These are phyloP conservation scores for Xylocopa sonorina DNA, from an alignment of 1,140 invertebrate genomes.

Conservation along the genomic window DNA sequence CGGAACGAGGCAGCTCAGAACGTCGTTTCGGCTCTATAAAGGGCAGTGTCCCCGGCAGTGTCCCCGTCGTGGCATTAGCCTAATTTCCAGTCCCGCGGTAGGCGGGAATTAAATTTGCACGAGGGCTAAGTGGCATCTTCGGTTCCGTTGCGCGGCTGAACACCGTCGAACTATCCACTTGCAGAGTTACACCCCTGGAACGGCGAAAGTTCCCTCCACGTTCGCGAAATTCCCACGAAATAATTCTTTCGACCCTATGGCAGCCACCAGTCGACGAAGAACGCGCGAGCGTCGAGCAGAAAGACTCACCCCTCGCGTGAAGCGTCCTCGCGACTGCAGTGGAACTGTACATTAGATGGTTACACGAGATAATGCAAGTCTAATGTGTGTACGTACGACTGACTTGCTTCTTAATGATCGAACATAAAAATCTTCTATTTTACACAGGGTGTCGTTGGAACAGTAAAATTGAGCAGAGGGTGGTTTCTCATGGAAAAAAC, in stretches of 20 bases:
- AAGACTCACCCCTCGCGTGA: too few species aligned
- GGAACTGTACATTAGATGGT: too few species aligned
- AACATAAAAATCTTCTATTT: too few species aligned
- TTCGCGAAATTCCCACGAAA: conserved; percentile 49
- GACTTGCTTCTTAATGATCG: too few species aligned
- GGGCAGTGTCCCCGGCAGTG: too few species aligned
- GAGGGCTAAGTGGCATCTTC: conserved; percentile 68
- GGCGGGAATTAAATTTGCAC: conserved; percentile 67
- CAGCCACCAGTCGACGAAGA: background rate
- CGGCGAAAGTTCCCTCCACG: conserved; percentile 50
- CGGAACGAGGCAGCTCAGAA: background rate
- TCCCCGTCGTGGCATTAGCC: conserved; percentile 42
- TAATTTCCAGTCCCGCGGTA: conserved; percentile 56
- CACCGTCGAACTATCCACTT: conserved; percentile 49
- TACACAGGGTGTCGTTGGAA: too few species aligned
- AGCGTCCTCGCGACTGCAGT: too few species aligned
- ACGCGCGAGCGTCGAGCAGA: too few species aligned
- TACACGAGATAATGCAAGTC: too few species aligned
- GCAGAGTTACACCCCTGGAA: conserved; percentile 44
- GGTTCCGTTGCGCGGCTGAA: conserved; percentile 50
- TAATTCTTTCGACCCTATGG: conserved; percentile 50
- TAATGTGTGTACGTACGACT: too few species aligned
- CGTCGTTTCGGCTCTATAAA: conserved; percentile 40
- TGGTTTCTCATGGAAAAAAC: too few species aligned
- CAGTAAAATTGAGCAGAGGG: too few species aligned